phyloP scores from a whole-genome alignment of 2,888 invertebrate genomes.

The Drosophila leonis region DNA sequence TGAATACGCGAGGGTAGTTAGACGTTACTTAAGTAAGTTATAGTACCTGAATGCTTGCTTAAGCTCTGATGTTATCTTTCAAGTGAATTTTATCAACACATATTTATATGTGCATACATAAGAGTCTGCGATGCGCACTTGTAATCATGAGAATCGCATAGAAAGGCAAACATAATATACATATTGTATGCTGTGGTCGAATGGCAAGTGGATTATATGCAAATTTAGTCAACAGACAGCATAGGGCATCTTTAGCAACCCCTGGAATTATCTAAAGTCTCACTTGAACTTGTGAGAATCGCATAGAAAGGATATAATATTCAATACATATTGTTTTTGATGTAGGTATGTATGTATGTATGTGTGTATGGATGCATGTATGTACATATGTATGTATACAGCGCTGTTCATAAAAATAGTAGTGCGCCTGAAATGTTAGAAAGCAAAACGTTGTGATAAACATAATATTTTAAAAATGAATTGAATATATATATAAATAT shows the following conservation, averaged over 20 bases:
- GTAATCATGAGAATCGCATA: background rate
- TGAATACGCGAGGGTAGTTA: conserved; percentile 4
- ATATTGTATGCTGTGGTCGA: background rate
- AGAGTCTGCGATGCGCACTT: background rate
- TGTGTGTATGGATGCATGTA: too few relatives aligned
- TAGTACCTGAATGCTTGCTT: conserved; percentile 1
- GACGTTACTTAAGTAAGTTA: background rate
- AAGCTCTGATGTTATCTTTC: background rate
- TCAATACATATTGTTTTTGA: too few relatives aligned
- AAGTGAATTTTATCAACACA: background rate
- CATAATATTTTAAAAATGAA: too few relatives aligned
- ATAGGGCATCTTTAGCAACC: background rate
- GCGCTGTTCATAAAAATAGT: too few relatives aligned
- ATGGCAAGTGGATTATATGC: background rate
- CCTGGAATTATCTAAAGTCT: background rate
- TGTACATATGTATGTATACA: too few relatives aligned
- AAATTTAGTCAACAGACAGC: background rate
- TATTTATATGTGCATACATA: background rate
- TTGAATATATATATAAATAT: too few relatives aligned
- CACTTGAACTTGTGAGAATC: background rate
- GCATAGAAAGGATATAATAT: background rate
- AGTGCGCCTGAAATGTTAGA: too few relatives aligned
- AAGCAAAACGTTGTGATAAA: too few relatives aligned
- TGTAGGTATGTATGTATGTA: too few relatives aligned
- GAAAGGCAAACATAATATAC: background rate